phyloP scores from a whole-genome alignment of 2,888 invertebrate genomes.

The Calameuta filiformis region DNA sequence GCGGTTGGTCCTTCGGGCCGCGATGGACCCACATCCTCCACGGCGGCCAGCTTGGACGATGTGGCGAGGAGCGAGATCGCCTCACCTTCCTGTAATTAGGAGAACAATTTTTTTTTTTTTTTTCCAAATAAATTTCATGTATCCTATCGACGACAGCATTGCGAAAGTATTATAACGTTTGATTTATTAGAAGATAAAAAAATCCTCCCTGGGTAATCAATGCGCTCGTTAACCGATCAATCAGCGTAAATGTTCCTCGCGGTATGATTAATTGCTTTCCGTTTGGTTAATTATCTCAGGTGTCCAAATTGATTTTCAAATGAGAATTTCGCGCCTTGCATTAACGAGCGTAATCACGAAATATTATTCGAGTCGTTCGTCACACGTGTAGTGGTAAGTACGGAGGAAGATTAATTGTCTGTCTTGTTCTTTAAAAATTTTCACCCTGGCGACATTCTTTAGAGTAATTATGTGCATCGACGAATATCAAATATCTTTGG shows the following conservation, averaged over 20 bases:
- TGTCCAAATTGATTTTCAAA: not conserved
- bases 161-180: not conserved
- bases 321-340: not conserved
- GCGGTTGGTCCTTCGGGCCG: constrained; percentile 68
- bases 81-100: constrained; percentile 60
- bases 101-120: no score
- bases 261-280: not conserved
- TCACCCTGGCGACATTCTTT: no score
- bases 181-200: not conserved
- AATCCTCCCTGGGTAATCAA: not conserved
- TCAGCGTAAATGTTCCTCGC: not conserved
- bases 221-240: not conserved
- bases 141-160: not conserved
- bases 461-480: no score
- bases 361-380: not conserved
- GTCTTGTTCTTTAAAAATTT: no score
- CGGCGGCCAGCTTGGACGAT: constrained; percentile 82
- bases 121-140: not conserved
- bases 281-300: not conserved
- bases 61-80: constrained; percentile 65
- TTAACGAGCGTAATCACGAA: not conserved
- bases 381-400: not conserved
- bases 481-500: not conserved
- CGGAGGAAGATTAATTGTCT: not conserved
- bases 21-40: constrained; percentile 80